phyloP scores from a whole-genome alignment of 1,140 invertebrate genomes.

The Pachypeltis micranthus region DNA sequence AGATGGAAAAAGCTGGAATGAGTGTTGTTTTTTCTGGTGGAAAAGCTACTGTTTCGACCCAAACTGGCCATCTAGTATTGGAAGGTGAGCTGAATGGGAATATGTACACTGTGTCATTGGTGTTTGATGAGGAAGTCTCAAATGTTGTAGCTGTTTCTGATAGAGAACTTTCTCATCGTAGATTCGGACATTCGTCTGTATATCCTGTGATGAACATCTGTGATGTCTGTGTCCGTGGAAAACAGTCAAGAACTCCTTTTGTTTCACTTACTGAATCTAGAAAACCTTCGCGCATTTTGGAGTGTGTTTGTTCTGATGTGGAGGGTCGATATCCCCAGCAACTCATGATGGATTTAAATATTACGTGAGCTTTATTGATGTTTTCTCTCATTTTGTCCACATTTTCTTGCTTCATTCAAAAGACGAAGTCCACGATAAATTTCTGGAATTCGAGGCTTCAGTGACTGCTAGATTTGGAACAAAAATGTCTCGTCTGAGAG shows the following conservation, averaged over 20 bases:
- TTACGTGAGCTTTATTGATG: constrained; percentile 34
- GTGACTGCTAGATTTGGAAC: constrained; percentile 31
- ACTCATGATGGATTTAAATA: constrained; percentile 31
- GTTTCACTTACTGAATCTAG: constrained; percentile 17
- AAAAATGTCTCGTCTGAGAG: constrained; percentile 30
- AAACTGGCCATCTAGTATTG: too few species aligned
- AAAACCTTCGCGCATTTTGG: constrained; percentile 19
- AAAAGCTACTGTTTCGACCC: too few species aligned
- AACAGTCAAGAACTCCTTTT: constrained; percentile 27
- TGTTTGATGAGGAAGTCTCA: background rate
- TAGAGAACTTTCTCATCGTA: background rate
- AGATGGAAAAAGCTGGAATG: too few species aligned
- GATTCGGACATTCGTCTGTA: background rate
- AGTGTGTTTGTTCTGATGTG: constrained; percentile 27
- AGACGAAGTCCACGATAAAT: constrained; percentile 31
- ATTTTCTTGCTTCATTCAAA: constrained; percentile 36
- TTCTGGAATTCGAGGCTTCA: constrained; percentile 30
- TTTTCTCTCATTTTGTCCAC: constrained; percentile 32
- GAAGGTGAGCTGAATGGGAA: background rate
- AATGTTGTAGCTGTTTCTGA: background rate
- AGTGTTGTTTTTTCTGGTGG: too few species aligned
- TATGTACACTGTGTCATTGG: background rate
- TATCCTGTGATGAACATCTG: constrained; percentile 18
- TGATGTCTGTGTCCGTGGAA: constrained; percentile 28
- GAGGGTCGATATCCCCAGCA: constrained; percentile 30